Base-by-base conservation (phyloP, 2,113 vertebrate species). In the Trochalopteron elliotii region DNA sequence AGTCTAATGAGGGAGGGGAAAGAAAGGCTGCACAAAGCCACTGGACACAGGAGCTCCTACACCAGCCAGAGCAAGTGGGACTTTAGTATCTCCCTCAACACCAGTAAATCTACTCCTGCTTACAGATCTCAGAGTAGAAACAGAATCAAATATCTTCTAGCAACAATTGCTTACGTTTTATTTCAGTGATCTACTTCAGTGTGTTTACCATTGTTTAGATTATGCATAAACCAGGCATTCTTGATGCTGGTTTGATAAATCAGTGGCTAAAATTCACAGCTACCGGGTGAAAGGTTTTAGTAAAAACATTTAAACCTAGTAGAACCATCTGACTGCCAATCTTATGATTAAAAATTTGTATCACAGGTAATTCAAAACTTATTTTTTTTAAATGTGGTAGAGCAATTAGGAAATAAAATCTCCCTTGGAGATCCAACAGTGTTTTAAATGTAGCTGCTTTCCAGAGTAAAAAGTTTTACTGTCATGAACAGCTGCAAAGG, bases 351-450 rank as follows among this genome's bases (percentile, higher is more conserved):
- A 82, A 92, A 87, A 55, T 20, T 39, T 47, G 23, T 45, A 82
- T 42, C 61, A 69, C 35, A 52, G n/a, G 72, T 93, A 93, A 96
- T 79, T 95, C 61, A 84, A 88, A 83, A 65, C 50, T 63, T 45
- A 4, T 28, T 63, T 86, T 17, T 8, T 17, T 52, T 11, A 76
- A 91, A 65, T 61, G n/a, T 93, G 94, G 78, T 69, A 83, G 82
- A 97, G 81, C 42, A 80, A 90, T 94, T 88, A 90, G 59, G 94
- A 91, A 95, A 91, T 64, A 81, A 91, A 91, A 84, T 78, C 83
- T 84, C 64, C 65, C 56, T 67, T 89, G 28, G 69, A 89, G 70
- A 94, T 87, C 78, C 9, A 79, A 45, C 18, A 14, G 24, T 35
- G 30, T 85, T 87, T 96, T 82, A 65, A 87, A 44, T 23, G 40